phyloP scores from a whole-genome alignment of 2,797 vertebrate species.

The Zonotrichia albicollis region DNA sequence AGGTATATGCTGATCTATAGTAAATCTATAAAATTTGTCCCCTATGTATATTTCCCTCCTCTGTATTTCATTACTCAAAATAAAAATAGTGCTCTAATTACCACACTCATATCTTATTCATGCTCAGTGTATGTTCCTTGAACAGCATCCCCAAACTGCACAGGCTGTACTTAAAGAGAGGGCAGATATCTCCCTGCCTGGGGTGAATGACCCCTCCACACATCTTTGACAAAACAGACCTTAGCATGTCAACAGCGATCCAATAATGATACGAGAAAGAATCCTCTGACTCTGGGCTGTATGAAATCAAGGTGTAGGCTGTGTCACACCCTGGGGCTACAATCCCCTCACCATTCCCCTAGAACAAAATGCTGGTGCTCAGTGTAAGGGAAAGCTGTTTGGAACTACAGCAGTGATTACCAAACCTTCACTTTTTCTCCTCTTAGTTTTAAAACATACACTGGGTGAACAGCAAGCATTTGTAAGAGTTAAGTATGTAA shows the following conservation, averaged over 20 bases:
- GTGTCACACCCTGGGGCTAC: background rate
- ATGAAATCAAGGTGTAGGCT: background rate
- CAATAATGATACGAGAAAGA: background rate
- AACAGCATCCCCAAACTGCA: background rate
- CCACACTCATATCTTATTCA: background rate
- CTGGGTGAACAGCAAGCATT: background rate
- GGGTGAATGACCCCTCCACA: background rate
- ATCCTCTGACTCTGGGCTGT: background rate
- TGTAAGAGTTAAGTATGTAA: conserved; percentile 11
- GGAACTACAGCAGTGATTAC: background rate
- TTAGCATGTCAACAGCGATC: background rate
- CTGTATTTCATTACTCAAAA: background rate
- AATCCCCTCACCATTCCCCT: background rate
- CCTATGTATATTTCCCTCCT: background rate
- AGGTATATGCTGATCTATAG: background rate
- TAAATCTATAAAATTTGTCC: background rate
- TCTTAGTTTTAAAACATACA: background rate
- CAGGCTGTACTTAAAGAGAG: background rate
- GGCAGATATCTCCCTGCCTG: background rate
- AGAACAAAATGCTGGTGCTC: background rate
- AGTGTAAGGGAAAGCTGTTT: background rate
- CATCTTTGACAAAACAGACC: background rate
- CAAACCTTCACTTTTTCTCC: background rate
- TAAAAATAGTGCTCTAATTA: background rate
- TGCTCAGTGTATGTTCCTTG: background rate